These are phyloP conservation scores for Micromys minutus DNA, from an alignment of 2,113 vertebrate genomes.

Conservation along the genomic window DNA sequence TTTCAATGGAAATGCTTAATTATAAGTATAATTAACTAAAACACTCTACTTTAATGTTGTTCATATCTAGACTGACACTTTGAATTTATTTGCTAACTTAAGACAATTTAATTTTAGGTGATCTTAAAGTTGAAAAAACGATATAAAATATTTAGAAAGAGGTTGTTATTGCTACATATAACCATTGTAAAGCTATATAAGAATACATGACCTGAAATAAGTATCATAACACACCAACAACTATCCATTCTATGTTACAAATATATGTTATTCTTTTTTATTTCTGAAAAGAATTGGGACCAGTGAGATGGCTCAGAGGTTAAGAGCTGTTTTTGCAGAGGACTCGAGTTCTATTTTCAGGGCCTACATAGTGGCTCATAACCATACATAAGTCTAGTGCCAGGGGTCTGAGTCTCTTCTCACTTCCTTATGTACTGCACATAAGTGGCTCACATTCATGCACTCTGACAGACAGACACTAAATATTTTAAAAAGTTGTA, in stretches of 20 bases:
- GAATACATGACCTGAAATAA: slow-evolving; percentile 46
- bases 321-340: neutral
- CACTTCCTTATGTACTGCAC: neutral
- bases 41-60: neutral
- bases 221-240: neutral
- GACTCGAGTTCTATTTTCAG: neutral
- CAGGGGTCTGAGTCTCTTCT: neutral
- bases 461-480: neutral
- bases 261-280: neutral
- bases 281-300: neutral
- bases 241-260: neutral
- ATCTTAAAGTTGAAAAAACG: neutral
- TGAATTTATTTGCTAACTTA: slow-evolving; percentile 23
- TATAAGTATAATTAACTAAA: neutral
- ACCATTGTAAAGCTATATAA: slow-evolving; percentile 29
- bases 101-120: slow-evolving; percentile 26
- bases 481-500: neutral
- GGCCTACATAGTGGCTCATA: neutral
- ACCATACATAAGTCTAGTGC: neutral
- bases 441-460: neutral
- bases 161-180: neutral
- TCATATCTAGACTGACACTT: neutral
- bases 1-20: slow-evolving; percentile 34
- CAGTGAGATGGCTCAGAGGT: neutral
- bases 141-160: slow-evolving; percentile 48